Evolutionary conservation across 2,797 vertebrate species (phyloP).

Genomic region (Lutjanus campechanus): DNA sequence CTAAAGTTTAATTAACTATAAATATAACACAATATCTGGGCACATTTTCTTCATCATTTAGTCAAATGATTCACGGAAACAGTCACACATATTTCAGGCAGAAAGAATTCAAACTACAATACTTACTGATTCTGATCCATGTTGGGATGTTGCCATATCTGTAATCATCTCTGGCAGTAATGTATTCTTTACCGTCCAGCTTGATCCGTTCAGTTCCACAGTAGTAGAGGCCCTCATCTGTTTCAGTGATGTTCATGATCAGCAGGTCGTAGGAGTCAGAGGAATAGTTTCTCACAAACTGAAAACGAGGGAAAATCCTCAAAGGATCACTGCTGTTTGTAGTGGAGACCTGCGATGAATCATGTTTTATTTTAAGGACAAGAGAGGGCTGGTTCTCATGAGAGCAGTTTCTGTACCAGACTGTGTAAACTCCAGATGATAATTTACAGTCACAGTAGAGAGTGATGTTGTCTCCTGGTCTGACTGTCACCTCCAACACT

Average conservation of each 20-base stretch:
- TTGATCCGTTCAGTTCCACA: rapidly evolving
- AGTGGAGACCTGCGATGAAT: too few species aligned
- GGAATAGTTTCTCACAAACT: constrained; percentile 12
- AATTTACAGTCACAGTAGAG: constrained; percentile 32
- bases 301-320: constrained; percentile 15
- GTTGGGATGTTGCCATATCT: neutral
- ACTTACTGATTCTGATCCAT: neutral
- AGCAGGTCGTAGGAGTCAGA: constrained; percentile 51
- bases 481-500: constrained; percentile 26
- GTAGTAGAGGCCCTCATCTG: constrained; percentile 58
- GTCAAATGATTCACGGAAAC: too few species aligned
- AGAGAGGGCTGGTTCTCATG: constrained; percentile 57
- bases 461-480: constrained; percentile 54
- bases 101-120: neutral
- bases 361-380: neutral
- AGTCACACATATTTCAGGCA: too few species aligned
- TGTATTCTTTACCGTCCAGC: rapidly evolving
- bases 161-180: rapidly evolving
- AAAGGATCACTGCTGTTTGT: neutral
- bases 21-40: too few species aligned
- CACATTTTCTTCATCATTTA: too few species aligned
- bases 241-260: constrained; percentile 39
- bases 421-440: constrained; percentile 1
- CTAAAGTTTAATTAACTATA: too few species aligned
- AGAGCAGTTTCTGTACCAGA: constrained; percentile 62